Percentiles rank a stretch among this genome's conserved stretches.
Conservation (phyloP, 1,140 invertebrate genomes). For the Penaeus vannamei region DNA sequence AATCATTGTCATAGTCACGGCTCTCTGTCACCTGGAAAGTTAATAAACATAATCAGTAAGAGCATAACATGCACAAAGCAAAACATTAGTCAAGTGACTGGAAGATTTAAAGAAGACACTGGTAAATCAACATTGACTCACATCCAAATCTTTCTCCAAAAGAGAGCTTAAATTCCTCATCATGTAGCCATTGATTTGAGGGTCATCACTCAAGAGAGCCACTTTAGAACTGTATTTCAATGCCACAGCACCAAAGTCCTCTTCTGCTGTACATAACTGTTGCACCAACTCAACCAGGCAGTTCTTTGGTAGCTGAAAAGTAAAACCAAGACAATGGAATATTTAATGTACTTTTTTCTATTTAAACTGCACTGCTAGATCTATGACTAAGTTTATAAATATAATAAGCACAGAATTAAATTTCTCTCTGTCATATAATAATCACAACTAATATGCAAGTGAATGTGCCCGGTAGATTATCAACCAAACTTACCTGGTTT, state of each 20-base stretch:
- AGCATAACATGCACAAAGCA: not conserved
- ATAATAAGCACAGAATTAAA: not conserved
- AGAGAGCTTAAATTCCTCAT: conserved; percentile 31
- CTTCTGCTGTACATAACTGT: not conserved
- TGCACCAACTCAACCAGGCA: conserved; percentile 10
- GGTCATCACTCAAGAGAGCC: conserved; percentile 50
- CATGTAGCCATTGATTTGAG: not conserved
- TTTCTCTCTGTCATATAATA: no score
- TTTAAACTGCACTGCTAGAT: no score
- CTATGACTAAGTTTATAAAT: not conserved
- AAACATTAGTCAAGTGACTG: not conserved
- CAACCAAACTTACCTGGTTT: conserved; percentile 33
- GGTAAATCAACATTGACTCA: not conserved
- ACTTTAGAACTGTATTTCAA: conserved; percentile 48
- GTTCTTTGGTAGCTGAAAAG: conserved; percentile 38
- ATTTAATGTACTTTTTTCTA: no score
- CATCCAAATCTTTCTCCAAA: conserved; percentile 25
- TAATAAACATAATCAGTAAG: not conserved
- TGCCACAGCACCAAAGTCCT: conserved; percentile 28
- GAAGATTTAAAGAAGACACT: not conserved
- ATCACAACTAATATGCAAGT: not conserved
- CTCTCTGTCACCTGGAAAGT: conserved; percentile 19
- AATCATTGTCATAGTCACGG: conserved; percentile 43
- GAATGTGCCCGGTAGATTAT: not conserved
- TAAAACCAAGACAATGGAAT: not conserved